Evolutionary conservation across 2,113 vertebrate species (phyloP), one percentile per base, ranked within the genome.

Genomic region (Protomyctophum bolini): DNA sequence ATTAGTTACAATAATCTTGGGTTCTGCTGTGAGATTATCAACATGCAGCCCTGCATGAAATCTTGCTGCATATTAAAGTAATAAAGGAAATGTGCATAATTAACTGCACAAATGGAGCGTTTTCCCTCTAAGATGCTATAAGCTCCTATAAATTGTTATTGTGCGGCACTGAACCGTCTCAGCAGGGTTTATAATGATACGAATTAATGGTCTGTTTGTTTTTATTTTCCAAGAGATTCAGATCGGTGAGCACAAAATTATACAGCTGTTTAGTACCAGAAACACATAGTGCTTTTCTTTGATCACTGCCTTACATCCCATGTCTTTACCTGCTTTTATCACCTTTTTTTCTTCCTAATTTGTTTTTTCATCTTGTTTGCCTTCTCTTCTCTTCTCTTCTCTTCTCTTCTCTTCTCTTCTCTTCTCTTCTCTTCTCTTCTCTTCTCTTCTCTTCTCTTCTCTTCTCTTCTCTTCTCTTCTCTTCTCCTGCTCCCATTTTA

Each of bases 141-240:
- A 75, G 73, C 75, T 6, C 59, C 56, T 79, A 61, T 80, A 73
- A 79, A 79, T 66, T 68, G 73, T 75, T 63, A 73, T 54, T 67
- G 59, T 66, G 73, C 67, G 54, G 72, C 73, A 76, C 76, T 80
- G 70, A 87, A 82, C 75, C 72, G 55, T 66, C n/a, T 64, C 73
- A 0, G 9, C 45, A 8, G 59, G 74, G 28, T 73, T 74, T 66
- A 69, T 78, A 87, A 85, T 60, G 63, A 82, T 76, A 70, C 62
- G 58, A 89, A 82, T 86, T 79, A 83, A 83, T 83, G 73, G 66
- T 69, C 75, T 78, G 74, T 83, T 87, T 84, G 76, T 81, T 85
- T 84, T 82, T 76, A 76, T 73, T 60, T 76, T 70, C 58, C 69
- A 66, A 81, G 50, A 6, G 62, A 79, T 77, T 69, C 59, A n/a